phyloP scores from a whole-genome alignment of 1,140 invertebrate genomes.

The Zaprionus taronus region DNA sequence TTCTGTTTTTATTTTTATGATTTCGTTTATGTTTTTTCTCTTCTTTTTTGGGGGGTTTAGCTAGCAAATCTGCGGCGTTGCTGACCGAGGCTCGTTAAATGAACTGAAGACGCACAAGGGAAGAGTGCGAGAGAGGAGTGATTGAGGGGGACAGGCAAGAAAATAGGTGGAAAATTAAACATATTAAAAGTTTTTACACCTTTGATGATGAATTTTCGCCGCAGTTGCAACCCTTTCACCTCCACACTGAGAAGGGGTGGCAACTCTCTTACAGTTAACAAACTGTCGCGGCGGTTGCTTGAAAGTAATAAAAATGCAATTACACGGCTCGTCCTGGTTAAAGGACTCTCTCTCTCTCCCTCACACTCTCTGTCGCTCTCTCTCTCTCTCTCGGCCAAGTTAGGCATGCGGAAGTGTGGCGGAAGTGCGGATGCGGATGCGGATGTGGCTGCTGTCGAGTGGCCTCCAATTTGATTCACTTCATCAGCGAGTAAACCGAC shows the following conservation, averaged over 20 bases:
- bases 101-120: constrained; percentile 22
- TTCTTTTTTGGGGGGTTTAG: background rate
- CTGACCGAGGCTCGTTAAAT: constrained; percentile 35
- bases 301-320: constrained; percentile 84
- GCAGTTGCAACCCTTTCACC: constrained; percentile 61
- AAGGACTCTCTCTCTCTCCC: background rate
- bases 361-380: background rate
- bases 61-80: constrained; percentile 52
- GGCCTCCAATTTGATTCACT: constrained; percentile 78
- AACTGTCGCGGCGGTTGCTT: constrained; percentile 65
- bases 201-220: constrained; percentile 78
- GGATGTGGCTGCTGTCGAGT: constrained; percentile 16
- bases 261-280: constrained; percentile 50
- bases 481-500: constrained; percentile 81
- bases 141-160: background rate
- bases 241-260: background rate
- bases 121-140: background rate
- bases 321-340: constrained; percentile 57
- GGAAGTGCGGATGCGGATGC: constrained; percentile 4
- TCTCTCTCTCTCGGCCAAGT: background rate
- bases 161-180: constrained; percentile 81
- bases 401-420: constrained; percentile 2
- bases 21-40: constrained; percentile 21
- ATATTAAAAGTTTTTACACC: constrained; percentile 84
- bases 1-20: constrained; percentile 23